Evolutionary conservation across 2,888 invertebrate species (phyloP), one percentile per base, ranked within the genome.

Genomic region (Phyto melanocephala): DNA sequence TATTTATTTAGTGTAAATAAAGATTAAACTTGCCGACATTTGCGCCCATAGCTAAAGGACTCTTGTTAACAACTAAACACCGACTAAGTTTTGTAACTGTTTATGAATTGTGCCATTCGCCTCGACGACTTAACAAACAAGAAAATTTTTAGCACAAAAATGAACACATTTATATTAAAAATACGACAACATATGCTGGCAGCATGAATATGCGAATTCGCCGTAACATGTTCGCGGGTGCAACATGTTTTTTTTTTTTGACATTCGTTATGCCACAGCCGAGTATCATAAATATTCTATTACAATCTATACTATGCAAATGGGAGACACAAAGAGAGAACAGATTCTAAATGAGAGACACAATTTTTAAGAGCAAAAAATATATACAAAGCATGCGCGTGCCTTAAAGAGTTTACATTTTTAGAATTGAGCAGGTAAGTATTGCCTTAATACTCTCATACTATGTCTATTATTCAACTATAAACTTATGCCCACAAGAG

Each of bases 41-140:
- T 60, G 40, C 86, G 86, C 87, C 89, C 88, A 89, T 87, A 87
- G 85, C 86, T 87, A 86, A 86, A 87, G 89, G 86, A 86, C 86
- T 87, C 87, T 87, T 88, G 86, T 87, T 88, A 87, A 87, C 89
- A 89, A 89, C 90, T 89, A 88, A 87, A 70, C 86, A 85, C 81
- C 85, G 86, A 88, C 88, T 87, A 86, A 86, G 85, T 87, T 86
- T 89, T 89, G 88, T 87, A 87, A 87, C 85, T 88, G 87, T 88
- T 89, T 89, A 87, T 88, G 85, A 88, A 85, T 84, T 85, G 84
- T 84, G 85, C 67, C 81, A 72, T 71, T 81, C 83, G 83, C 81
- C 84, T 78, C 77, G 83, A 81, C 75, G 71, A 58, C 65, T 56
- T 65, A 75, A 45, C 62, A 78, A 40, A 62, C 76, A 80, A 56